Conservation (phyloP, 2,113 vertebrate genomes). For the Strix uralensis region DNA sequence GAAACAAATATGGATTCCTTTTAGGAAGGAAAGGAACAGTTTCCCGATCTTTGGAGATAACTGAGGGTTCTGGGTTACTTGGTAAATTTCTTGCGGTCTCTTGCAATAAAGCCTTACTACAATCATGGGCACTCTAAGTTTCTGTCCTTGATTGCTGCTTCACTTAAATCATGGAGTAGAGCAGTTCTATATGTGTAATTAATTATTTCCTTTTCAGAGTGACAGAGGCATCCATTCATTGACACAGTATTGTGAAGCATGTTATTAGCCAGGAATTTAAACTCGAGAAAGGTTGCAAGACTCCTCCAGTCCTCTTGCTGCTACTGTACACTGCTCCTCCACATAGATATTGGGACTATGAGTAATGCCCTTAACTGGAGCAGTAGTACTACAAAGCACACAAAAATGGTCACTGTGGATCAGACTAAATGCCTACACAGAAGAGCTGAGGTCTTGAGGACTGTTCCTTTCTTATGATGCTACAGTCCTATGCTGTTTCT, state of each 20-base stretch:
- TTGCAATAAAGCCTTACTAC: neutral
- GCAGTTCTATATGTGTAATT: neutral
- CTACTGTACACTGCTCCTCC: neutral
- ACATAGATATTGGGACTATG: accelerated
- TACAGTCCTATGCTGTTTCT: neutral
- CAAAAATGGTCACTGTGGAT: neutral
- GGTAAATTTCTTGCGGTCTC: neutral
- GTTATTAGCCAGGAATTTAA: neutral
- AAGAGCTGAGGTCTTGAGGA: neutral
- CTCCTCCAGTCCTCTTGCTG: neutral
- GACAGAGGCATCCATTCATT: neutral
- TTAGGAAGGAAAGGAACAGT: neutral
- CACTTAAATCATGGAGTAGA: neutral
- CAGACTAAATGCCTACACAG: neutral
- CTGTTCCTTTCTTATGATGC: neutral
- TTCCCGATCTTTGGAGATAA: neutral
- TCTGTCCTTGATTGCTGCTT: neutral
- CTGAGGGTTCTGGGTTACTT: neutral
- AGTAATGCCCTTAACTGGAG: neutral
- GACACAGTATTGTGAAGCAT: neutral
- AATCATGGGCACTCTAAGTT: neutral
- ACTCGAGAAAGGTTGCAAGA: neutral
- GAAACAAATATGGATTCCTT: neutral
- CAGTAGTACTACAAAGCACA: neutral
- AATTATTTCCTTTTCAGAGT: neutral